Base-by-base conservation (phyloP, 2,113 vertebrate genomes). In the Todiramphus chloris region DNA sequence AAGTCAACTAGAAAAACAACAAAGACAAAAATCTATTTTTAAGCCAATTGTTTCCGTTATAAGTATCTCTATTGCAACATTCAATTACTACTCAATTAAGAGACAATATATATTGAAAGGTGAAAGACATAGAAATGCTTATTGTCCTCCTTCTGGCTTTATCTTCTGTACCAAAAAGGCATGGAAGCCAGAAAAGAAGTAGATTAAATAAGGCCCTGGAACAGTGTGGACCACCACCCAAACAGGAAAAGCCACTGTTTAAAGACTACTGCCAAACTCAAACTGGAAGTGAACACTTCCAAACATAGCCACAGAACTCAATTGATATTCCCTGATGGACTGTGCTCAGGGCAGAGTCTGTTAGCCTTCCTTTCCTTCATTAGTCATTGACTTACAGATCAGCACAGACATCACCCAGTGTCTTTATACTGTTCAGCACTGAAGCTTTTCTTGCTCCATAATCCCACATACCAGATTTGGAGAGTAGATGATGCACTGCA, bases 21-120 rank as follows among this genome's bases (percentile, higher is more conserved):
- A 20, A 39, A 39, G 4, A n/a, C 4, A 50, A 13, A 60, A n/a
- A 8, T 53, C 37, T 89, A 18, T 28, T 90, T 84, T 53, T 62
- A 91, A 93, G 37, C 4, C 11, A 81, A 55, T 19, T 77, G 28
- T 67, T 94, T 50, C 11, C 53, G 66, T 56, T 66, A 3, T 10
- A 27, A 79, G 4, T 11, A 67, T 16, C 18, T 44, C 33, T 86
- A n/a, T 27, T 2, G 4, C 33, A 51, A 20, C 0, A 1, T 80
- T 92, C 62, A 85, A 56, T 56, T 83, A 46, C 23, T n/a, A 55
- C 18, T 70, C 19, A 9, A 84, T 35, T 92, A 37, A 51, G 25
- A 83, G 19, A 59, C 37, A 56, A 69, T 20, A 72, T 13, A 21
- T 35, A 60, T 2, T 27, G 25, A 64, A 4, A 82, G 37, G 18